These are phyloP conservation scores for Blastobasis lacticolella DNA, from an alignment of 2,888 invertebrate species.

Conservation along the genomic window DNA sequence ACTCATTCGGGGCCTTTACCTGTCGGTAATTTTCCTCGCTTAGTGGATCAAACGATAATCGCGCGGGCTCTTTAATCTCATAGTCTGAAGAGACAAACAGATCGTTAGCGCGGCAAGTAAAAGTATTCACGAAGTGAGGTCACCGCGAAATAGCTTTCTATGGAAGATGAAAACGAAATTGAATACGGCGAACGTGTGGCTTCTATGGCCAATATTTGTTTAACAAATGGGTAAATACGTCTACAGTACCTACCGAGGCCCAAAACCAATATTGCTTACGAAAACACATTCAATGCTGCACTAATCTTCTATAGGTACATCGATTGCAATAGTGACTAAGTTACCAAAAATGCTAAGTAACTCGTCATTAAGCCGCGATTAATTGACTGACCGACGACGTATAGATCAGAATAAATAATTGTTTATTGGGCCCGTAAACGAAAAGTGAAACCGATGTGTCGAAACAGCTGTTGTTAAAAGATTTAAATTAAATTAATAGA, in stretches of 20 bases:
- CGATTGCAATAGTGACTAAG: too few relatives aligned
- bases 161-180: constrained; percentile 42
- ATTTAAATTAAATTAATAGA: constrained; percentile 12
- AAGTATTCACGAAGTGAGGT: constrained; percentile 18
- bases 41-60: constrained; percentile 8
- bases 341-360: too few relatives aligned
- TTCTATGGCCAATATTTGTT: constrained; percentile 42
- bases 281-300: constrained; percentile 16
- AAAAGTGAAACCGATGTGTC: constrained; percentile 9
- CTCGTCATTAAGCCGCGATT: too few relatives aligned
- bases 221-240: constrained; percentile 51
- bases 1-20: too few relatives aligned
- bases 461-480: constrained; percentile 4
- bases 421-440: constrained; percentile 6
- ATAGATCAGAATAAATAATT: constrained; percentile 6
- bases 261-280: constrained; percentile 42
- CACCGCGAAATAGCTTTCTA: constrained; percentile 34
- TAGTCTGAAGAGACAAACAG: not conserved
- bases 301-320: not conserved
- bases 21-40: not conserved
- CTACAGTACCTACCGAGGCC: constrained; percentile 24
- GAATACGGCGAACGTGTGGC: constrained; percentile 36
- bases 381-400: not conserved
- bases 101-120: constrained; percentile 12
- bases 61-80: too few relatives aligned